Base-by-base conservation (phyloP, 1,140 invertebrate genomes). In the Neelides sp. region DNA sequence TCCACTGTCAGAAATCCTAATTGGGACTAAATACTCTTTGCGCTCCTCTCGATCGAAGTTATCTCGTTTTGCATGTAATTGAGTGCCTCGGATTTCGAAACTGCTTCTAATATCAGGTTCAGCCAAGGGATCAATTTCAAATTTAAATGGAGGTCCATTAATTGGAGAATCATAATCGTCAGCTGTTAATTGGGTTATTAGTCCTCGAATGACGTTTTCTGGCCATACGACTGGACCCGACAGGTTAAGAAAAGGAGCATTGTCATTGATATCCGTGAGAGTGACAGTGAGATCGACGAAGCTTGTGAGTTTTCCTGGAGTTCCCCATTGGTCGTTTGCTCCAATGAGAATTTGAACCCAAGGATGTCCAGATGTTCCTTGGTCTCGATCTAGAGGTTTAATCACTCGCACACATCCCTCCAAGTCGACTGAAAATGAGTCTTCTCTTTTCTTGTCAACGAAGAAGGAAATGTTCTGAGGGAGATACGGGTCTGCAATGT, bases 11-110 rank as follows among this genome's bases (percentile, higher is more conserved):
- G 77, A 82, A 39, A 93, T 91, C n/a, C 78, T 73, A 32, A 93
- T 88, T 0, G 86, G 85, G 24, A 93, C 78, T 35, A 77, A 72
- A 64, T 91, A 94, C 60, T 81, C 80, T 63, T 94, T 93, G 39
- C 79, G 75, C 45, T 82, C 69, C 66, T 97, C 94, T 1, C 94
- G 75, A 69, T 97, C 89, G 66, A 97, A 96, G 2, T 68, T 68
- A 0, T 78, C 77, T 17, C 50, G 45, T 1, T 27, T 28, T 2
- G 59, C 55, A 4, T 28, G 5, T 51, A 40, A 63, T 32, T 65
- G 64, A 24, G 70, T 70, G 65, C 73, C 73, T 52, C 71, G 68
- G 50, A 87, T 79, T 19, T 69, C 66, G 62, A 91, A 92, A 65
- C 82, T 83, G 0, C 65, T 65, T 43, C 68, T 73, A 30, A 89